phyloP scores from a whole-genome alignment of 2,113 vertebrate genomes.

The Amphiprion ocellaris region DNA sequence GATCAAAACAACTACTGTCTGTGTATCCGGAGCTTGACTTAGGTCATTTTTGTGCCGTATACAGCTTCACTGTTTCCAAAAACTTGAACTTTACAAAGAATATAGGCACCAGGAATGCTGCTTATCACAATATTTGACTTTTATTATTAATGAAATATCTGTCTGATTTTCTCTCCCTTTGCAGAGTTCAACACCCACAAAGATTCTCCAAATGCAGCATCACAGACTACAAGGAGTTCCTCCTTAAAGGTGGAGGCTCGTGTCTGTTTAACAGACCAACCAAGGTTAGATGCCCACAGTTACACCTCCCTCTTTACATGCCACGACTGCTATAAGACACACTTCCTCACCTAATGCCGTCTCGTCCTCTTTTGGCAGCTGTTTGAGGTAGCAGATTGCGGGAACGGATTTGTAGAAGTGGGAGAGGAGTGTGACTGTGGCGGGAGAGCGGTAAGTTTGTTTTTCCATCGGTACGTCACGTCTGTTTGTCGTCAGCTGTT shows the following conservation, averaged over 20 bases:
- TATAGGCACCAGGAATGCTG: too few species aligned
- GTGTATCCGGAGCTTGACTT: neutral
- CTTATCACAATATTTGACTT: neutral
- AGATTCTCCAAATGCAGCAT: constrained; percentile 98
- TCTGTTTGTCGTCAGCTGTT: constrained; percentile 7
- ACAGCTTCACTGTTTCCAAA: too few species aligned
- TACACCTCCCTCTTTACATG: neutral
- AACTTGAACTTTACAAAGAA: too few species aligned
- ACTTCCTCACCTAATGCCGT: neutral
- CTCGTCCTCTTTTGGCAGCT: constrained; percentile 84
- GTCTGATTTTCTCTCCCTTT: constrained; percentile 42
- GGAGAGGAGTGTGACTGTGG: constrained; percentile 98
- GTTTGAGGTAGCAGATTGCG: constrained; percentile 93
- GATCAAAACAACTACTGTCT: too few species aligned
- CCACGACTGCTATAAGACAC: neutral
- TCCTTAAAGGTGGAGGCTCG: constrained; percentile 93
- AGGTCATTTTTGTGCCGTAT: too few species aligned
- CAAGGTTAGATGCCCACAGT: constrained; percentile 85
- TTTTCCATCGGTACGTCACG: constrained; percentile 1
- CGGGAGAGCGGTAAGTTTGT: constrained; percentile 87
- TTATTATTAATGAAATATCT: neutral
- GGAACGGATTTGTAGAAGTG: constrained; percentile 96
- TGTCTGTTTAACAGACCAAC: constrained; percentile 97
- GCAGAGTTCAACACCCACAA: constrained; percentile 92
- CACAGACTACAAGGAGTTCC: constrained; percentile 95